Conservation (phyloP, 2,888 invertebrate species). For the Sesia bembeciformis region DNA sequence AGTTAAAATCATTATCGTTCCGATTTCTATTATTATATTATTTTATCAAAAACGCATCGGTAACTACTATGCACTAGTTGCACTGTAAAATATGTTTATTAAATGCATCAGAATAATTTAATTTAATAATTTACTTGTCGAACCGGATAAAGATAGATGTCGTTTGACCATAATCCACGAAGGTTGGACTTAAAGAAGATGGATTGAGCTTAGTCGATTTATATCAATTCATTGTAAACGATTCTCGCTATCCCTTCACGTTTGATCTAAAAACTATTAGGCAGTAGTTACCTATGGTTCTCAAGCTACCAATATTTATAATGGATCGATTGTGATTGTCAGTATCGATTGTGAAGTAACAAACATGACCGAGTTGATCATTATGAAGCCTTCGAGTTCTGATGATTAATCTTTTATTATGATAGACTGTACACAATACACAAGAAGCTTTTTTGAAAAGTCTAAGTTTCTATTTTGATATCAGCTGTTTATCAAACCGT, state of each 20-base stretch:
- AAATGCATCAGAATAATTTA: neutral
- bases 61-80: too few species aligned
- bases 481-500: too few species aligned
- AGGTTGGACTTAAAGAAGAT: slow-evolving; percentile 60
- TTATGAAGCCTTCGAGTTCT: neutral
- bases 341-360: neutral
- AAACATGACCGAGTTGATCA: neutral
- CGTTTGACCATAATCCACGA: slow-evolving; percentile 44
- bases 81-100: too few species aligned
- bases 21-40: too few species aligned
- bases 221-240: slow-evolving; percentile 64
- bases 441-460: too few species aligned
- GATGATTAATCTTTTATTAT: neutral
- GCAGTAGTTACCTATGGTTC: slow-evolving; percentile 4
- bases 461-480: too few species aligned
- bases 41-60: too few species aligned
- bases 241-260: slow-evolving; percentile 41
- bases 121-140: slow-evolving; percentile 33
- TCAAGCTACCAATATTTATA: neutral
- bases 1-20: too few species aligned
- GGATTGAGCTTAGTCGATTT: slow-evolving; percentile 56
- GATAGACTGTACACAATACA: too few species aligned
- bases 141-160: slow-evolving; percentile 48
- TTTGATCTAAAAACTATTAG: slow-evolving; percentile 48
- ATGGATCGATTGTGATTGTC: neutral